Base-by-base conservation (phyloP, 2,113 vertebrate species). In the Cavia porcellus region DNA sequence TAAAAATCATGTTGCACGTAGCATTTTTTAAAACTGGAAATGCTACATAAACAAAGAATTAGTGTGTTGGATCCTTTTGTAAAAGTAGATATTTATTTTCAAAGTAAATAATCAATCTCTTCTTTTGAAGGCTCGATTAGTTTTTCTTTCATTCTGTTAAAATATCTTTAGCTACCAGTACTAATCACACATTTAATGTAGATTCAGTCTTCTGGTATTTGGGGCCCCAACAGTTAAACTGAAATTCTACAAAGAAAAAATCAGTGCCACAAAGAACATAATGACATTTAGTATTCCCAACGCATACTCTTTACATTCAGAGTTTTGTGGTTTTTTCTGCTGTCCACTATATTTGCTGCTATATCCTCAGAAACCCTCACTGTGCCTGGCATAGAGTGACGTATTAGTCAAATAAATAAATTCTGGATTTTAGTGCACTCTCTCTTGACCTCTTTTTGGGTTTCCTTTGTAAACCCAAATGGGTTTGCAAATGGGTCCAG, bases 61-160 rank as follows among this genome's bases (percentile, higher is more conserved):
- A 7, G 55, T 45, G 24, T 57, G n/a, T 68, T 80, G 61, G 15
- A 47, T 61, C 38, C 74, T 92, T 84, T 92, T 74, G 35, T 93
- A 83, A 84, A 92, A 38, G 45, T 5, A 96, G 87, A 86, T n/a
- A 89, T 62, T 79, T 11, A 84, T 93, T 83, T 96, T 75, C 38
- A 87, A 74, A 96, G 25, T 47, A 15, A 87, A 55, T 35, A 66
- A 66, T 90, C 32, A 66, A 66, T 91, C 35, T 83, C 35, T 86
- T 86, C 50, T 83, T 95, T 89, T 50, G 35, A 61, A 92, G 81
- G 42, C 35, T 79, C 86, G 52, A 24, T n/a, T 70, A 50, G 61
- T 86, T 86, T 90, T n/a, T 82, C 50, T 52, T 62, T 50, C 13
- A 72, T 38, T 66, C 47, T 93, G 57, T 84, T 92, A 89, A 92